Evolutionary conservation across 2,888 invertebrate species (phyloP).

Genomic region (Neocrepidodera transversa): DNA sequence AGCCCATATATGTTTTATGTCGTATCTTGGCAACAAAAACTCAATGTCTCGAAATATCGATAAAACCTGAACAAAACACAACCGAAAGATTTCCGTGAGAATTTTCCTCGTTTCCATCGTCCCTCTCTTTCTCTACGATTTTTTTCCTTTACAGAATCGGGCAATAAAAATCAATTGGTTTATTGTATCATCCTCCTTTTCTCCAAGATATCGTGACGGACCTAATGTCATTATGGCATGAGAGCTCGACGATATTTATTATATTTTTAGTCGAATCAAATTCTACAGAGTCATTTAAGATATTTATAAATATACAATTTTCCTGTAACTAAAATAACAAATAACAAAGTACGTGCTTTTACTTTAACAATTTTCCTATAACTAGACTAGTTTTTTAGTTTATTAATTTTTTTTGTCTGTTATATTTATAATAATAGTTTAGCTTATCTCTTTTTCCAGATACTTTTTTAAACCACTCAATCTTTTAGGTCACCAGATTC

Average conservation of each 20-base stretch:
- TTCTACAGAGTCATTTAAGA: constrained; percentile 5
- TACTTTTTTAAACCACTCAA: no score
- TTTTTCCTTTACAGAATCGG: constrained; percentile 4
- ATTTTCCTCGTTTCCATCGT: neutral
- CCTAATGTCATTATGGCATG: constrained; percentile 34
- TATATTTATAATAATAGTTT: no score
- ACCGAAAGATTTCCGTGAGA: constrained; percentile 24
- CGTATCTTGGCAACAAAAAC: constrained; percentile 3
- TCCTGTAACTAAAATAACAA: no score
- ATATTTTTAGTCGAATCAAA: no score
- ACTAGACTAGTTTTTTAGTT: no score
- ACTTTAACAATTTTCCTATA: no score
- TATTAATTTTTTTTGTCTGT: no score
- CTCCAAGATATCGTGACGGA: constrained; percentile 29
- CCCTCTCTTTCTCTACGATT: neutral
- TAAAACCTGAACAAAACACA: constrained; percentile 11
- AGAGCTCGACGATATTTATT: constrained; percentile 30
- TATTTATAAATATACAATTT: no score
- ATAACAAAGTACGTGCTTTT: no score
- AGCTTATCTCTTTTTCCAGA: no score
- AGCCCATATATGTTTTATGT: neutral
- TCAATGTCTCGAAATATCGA: constrained; percentile 11
- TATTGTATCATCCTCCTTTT: constrained; percentile 31
- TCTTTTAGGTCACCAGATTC: no score
- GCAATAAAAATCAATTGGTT: constrained; percentile 34